Evolutionary conservation across 2,888 invertebrate species (phyloP), one percentile per base, ranked within the genome.

Genomic region (Calephelis perditalis): DNA sequence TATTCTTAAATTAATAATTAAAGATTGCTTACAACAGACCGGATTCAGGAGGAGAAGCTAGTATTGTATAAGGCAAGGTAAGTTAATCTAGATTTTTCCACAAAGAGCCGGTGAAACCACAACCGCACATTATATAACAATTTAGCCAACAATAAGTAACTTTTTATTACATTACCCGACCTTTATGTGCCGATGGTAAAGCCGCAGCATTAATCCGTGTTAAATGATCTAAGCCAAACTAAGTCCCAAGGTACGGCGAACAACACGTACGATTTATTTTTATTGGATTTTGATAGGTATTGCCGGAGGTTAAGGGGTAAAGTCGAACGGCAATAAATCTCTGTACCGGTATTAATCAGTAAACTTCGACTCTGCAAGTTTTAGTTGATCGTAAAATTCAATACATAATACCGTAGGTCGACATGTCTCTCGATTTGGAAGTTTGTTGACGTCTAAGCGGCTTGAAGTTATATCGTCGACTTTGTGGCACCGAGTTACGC

Each of bases 141-240:
- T 59, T 59, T 59, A 54, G 55, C 36, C 59, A 35, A 54, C 43
- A 60, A 58, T 58, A 56, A 61, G 59, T 59, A 60, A 63, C 59
- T 65, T 65, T 65, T 73, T 76, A 73, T 73, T 75, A 72, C 73
- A 75, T 65, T 59, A 63, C 63, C 63, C 62, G 58, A 58, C 56
- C 62, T 62, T 54, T 60, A 60, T 59, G 56, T 62, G 46, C 57
- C 60, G 45, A 43, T 57, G 58, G 46, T 72, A 71, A 70, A 67
- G 68, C 68, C 62, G 67, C 73, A 56, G 68, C 79, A 76, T 80
- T 78, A 80, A 79, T 77, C 76, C 74, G 70, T 70, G 75, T 80
- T 80, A 78, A 80, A 81, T 78, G 77, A 79, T 74, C 73, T 73
- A 69, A 70, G 68, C 66, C 70, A 60, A 43, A 59, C 62, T 59